phyloP scores from a whole-genome alignment of 1,140 invertebrate species.

The Cheumatopsyche charites region DNA sequence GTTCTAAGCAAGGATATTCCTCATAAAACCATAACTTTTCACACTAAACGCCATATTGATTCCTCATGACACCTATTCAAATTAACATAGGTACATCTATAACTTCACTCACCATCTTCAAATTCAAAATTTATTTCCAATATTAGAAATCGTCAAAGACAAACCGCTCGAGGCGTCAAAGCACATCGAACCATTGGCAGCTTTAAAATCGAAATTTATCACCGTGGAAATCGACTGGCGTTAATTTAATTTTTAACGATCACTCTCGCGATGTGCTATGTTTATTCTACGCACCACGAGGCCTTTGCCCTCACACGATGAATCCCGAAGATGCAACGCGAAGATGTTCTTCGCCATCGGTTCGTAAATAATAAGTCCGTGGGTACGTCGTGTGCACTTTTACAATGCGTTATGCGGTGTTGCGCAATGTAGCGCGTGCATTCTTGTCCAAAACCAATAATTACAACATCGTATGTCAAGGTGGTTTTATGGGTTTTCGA shows the following conservation, averaged over 20 bases:
- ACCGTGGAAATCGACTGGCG: background rate
- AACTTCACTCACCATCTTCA: too few relatives aligned
- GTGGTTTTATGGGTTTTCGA: too few relatives aligned
- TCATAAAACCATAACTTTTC: too few relatives aligned
- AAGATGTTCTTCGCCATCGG: background rate
- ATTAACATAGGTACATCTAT: too few relatives aligned
- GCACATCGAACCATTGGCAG: too few relatives aligned
- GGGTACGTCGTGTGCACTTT: background rate
- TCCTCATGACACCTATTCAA: too few relatives aligned
- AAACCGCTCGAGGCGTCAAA: too few relatives aligned
- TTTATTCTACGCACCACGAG: background rate
- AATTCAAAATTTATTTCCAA: too few relatives aligned
- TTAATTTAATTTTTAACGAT: conserved; percentile 16
- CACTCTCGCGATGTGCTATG: background rate
- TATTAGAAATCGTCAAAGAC: too few relatives aligned
- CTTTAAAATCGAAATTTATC: background rate
- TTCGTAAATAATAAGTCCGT: conserved; percentile 1
- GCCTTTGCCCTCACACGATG: conserved; percentile 2
- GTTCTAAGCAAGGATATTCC: too few relatives aligned
- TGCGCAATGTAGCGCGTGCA: background rate
- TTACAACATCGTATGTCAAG: background rate
- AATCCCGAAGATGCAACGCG: background rate
- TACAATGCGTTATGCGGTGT: background rate
- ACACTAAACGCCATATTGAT: too few relatives aligned
- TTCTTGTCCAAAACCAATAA: conserved; percentile 1